Evolutionary conservation across 2,888 invertebrate species (phyloP).

Genomic region (Leptogaster cylindrica): DNA sequence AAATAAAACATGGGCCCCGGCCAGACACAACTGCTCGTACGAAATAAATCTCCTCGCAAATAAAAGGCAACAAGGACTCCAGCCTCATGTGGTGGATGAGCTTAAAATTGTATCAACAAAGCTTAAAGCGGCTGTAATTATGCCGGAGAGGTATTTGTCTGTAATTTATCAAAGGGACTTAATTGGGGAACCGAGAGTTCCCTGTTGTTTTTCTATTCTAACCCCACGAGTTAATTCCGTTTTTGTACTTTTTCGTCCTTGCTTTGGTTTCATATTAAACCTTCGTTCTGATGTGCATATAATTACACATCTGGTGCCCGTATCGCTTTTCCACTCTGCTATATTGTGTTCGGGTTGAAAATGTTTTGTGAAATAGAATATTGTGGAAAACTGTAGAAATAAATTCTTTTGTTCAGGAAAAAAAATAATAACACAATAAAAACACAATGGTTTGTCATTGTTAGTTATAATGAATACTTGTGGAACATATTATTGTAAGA

Average conservation of each 20-base stretch:
- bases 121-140: constrained; percentile 49
- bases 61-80: constrained; percentile 46
- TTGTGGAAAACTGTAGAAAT: too few species aligned
- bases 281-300: constrained; percentile 12
- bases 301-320: constrained; percentile 32
- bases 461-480: too few species aligned
- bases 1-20: constrained; percentile 35
- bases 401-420: too few species aligned
- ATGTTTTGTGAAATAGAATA: too few species aligned
- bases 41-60: constrained; percentile 42
- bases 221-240: constrained; percentile 17
- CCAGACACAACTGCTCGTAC: constrained; percentile 41
- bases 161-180: constrained; percentile 49
- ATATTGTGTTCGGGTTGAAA: too few species aligned
- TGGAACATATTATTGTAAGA: too few species aligned
- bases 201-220: constrained; percentile 35
- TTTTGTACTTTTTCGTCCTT: constrained; percentile 2
- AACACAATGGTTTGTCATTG: too few species aligned
- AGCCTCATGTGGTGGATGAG: constrained; percentile 48
- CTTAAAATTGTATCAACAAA: constrained; percentile 49
- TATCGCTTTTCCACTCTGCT: too few species aligned
- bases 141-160: constrained; percentile 47
- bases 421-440: too few species aligned
- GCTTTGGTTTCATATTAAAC: background rate
- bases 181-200: constrained; percentile 42